Evolutionary conservation across 2,797 vertebrate species (phyloP).

Genomic region (Ispidina picta): DNA sequence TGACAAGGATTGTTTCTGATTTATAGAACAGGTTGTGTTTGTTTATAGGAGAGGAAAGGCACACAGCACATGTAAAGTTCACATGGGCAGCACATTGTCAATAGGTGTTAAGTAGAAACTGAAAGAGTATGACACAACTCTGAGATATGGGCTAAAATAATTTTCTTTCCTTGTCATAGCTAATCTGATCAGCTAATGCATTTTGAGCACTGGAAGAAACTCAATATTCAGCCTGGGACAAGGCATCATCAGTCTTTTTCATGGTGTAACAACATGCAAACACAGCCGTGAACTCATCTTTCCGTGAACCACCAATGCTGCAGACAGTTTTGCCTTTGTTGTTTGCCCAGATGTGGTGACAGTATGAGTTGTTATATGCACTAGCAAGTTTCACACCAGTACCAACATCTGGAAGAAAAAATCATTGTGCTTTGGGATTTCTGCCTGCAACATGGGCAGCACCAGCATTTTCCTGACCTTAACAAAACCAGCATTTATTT

Average conservation of each 20-base stretch:
- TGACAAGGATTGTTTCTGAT: background rate
- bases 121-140: background rate
- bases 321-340: background rate
- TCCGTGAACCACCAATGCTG: background rate
- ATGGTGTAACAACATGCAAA: background rate
- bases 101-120: background rate
- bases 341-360: background rate
- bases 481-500: background rate
- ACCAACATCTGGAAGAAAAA: background rate
- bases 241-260: background rate
- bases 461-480: constrained; percentile 2
- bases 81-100: background rate
- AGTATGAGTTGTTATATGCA: background rate
- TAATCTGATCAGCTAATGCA: background rate
- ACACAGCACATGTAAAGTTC: background rate
- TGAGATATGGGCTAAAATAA: background rate
- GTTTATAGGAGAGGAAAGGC: background rate
- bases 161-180: background rate
- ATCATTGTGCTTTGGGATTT: constrained; percentile 6
- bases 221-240: background rate
- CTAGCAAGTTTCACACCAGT: background rate
- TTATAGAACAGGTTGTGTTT: background rate
- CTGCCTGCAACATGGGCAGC: background rate
- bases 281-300: background rate
- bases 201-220: background rate